Percentiles rank a stretch among this genome's conserved stretches.
Evolutionary conservation across 2,888 invertebrate species (phyloP).

Genomic region (Horisme vitalbata): DNA sequence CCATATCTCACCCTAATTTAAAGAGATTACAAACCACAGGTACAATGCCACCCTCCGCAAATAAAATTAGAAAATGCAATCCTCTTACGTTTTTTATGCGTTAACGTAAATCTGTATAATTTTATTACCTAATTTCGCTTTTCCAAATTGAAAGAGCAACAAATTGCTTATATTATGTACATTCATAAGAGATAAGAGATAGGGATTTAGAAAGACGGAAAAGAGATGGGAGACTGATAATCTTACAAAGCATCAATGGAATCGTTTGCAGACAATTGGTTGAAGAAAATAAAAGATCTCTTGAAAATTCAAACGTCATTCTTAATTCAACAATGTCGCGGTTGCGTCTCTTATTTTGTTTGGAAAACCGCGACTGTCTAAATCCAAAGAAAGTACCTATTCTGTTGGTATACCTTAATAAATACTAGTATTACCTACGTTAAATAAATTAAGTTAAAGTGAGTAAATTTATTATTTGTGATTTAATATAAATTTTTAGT

Average conservation of each 20-base stretch:
- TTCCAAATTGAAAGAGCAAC: slow-evolving; percentile 50
- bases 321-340: too few species aligned
- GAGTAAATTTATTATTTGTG: too few species aligned
- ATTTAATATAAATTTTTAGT: too few species aligned
- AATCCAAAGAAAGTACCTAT: too few species aligned
- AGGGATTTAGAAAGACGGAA: slow-evolving; percentile 7
- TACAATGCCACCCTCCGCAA: slow-evolving; percentile 50
- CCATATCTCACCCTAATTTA: slow-evolving; percentile 36
- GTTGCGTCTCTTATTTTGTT: too few species aligned
- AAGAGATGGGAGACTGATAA: slow-evolving; percentile 33
- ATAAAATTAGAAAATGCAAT: slow-evolving; percentile 56
- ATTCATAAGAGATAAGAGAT: slow-evolving; percentile 16
- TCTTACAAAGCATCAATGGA: slow-evolving; percentile 46
- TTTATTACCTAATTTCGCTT: slow-evolving; percentile 66
- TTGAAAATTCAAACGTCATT: background rate
- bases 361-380: background rate
- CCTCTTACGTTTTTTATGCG: slow-evolving; percentile 59
- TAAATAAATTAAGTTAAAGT: too few species aligned
- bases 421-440: too few species aligned
- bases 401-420: too few species aligned
- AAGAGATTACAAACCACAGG: slow-evolving; percentile 53
- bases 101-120: slow-evolving; percentile 71
- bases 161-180: slow-evolving; percentile 50
- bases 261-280: slow-evolving; percentile 50
- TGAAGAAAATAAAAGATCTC: slow-evolving; percentile 49